These are phyloP conservation scores for Erpornis zantholeuca DNA, from an alignment of 2,113 vertebrate species.

Conservation along the genomic window DNA sequence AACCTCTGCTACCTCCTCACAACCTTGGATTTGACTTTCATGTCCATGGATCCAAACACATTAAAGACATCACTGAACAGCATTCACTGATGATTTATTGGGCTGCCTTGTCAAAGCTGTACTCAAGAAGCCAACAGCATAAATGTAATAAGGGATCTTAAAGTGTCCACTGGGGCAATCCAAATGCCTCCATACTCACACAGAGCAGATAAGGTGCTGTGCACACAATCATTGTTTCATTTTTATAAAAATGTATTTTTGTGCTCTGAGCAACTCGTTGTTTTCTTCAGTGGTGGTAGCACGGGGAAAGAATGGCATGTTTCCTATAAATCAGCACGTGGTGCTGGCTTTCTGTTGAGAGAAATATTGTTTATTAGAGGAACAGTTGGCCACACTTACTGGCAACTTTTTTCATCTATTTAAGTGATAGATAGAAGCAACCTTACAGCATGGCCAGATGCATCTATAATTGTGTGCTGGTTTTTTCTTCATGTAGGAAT, in stretches of 20 bases:
- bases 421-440: background rate
- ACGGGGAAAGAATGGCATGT: background rate
- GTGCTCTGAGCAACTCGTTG: background rate
- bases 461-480: background rate
- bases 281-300: background rate
- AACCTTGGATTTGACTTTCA: background rate
- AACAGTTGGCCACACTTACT: background rate
- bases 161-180: background rate
- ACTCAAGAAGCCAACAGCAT: background rate
- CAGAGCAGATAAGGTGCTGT: background rate
- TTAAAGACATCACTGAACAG: background rate
- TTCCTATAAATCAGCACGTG: background rate
- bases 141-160: background rate
- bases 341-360: background rate
- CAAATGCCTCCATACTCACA: background rate
- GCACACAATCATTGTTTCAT: background rate
- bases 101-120: background rate
- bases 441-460: background rate
- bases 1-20: background rate
- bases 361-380: constrained; percentile 17
- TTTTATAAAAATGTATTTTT: background rate
- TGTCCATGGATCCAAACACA: background rate
- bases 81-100: background rate
- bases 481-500: background rate
- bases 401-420: background rate